These are phyloP conservation scores for Oscheius sp. DNA, from an alignment of 2,888 invertebrate species.

Conservation along the genomic window DNA sequence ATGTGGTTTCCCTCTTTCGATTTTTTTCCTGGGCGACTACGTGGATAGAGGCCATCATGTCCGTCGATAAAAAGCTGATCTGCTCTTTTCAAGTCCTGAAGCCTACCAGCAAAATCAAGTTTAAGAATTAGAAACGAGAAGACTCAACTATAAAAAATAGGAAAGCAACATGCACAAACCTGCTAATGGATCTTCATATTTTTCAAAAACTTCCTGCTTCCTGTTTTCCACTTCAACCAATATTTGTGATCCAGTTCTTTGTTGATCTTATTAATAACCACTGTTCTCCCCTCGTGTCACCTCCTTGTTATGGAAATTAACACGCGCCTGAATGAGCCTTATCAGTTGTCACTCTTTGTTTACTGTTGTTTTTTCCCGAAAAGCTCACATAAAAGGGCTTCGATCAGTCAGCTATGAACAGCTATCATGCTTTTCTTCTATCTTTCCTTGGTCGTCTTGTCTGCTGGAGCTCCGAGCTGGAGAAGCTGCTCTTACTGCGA, in stretches of 20 bases:
- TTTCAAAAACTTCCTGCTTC: too few species aligned
- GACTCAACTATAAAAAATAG: neutral
- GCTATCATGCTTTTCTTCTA: neutral
- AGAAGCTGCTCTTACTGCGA: conserved; percentile 20
- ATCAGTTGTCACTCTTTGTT: neutral
- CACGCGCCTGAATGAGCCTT: neutral
- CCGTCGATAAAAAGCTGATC: conserved; percentile 60
- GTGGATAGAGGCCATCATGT: conserved; percentile 65
- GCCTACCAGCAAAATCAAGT: conserved; percentile 10
- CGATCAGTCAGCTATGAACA: neutral
- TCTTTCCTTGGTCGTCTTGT: neutral
- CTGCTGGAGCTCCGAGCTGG: conserved; percentile 1
- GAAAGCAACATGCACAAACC: conserved; percentile 45
- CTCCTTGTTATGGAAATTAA: conserved; percentile 4
- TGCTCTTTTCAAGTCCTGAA: conserved; percentile 62
- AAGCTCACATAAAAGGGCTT: neutral
- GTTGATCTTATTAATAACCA: too few species aligned
- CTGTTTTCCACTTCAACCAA: too few species aligned
- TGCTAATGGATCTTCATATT: conserved; percentile 63
- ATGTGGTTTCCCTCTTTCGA: conserved; percentile 63
- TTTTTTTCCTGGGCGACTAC: conserved; percentile 57
- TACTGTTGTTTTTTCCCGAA: neutral
- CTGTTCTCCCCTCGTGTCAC: neutral
- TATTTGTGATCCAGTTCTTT: too few species aligned
- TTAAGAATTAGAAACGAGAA: neutral